These are phyloP conservation scores for Motacilla alba DNA, from an alignment of 2,113 vertebrate species.

Conservation along the genomic window DNA sequence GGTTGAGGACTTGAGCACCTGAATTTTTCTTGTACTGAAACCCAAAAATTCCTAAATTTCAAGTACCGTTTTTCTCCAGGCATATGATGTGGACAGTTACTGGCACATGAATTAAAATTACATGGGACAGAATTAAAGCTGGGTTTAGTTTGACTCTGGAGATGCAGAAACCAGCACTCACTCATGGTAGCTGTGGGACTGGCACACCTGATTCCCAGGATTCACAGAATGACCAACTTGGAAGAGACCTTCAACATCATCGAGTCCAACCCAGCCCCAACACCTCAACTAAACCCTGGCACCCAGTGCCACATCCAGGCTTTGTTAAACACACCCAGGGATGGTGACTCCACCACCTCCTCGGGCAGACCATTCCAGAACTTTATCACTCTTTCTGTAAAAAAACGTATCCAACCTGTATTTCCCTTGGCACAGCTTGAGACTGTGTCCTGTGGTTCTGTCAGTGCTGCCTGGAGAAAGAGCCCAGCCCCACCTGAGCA, in stretches of 20 bases:
- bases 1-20: neutral
- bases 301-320: neutral
- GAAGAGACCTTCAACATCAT: neutral
- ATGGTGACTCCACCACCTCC: no score
- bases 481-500: no score
- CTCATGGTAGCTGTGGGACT: accelerated
- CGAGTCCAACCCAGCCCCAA: neutral
- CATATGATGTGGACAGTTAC: neutral
- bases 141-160: neutral
- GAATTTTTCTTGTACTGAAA: conserved; percentile 10
- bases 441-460: no score
- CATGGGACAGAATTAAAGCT: neutral
- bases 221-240: neutral
- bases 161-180: neutral
- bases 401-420: no score
- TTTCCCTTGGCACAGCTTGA: no score
- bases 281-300: neutral
- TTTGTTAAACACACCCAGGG: no score
- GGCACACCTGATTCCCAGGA: neutral
- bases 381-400: no score
- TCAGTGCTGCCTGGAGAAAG: no score
- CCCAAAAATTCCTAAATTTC: neutral
- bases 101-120: neutral
- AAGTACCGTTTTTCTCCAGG: neutral
- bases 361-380: no score